phyloP scores from a whole-genome alignment of 2,113 vertebrate genomes.

The Onychostoma macrolepis region DNA sequence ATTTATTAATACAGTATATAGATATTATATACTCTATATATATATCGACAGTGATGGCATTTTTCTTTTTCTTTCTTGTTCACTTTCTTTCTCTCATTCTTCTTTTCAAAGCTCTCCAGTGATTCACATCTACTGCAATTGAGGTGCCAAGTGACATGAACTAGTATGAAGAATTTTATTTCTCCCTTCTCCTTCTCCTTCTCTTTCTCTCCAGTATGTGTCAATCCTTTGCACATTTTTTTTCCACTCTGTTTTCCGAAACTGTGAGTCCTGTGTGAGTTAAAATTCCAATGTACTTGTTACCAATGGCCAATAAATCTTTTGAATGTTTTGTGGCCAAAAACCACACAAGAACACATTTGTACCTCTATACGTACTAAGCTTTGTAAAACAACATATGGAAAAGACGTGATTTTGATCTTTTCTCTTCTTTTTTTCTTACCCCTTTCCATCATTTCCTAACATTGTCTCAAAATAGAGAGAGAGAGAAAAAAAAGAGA shows the following conservation, averaged over 20 bases:
- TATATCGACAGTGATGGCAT: background rate
- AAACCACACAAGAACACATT: background rate
- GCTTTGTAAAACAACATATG: constrained; percentile 1
- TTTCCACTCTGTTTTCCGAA: constrained; percentile 21
- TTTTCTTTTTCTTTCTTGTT: constrained; percentile 41
- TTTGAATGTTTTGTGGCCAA: constrained; percentile 11
- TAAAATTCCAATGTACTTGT: constrained; percentile 18
- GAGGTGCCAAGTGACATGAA: constrained; percentile 48
- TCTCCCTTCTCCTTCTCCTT: constrained; percentile 6
- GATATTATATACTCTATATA: background rate
- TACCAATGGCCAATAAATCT: constrained; percentile 11
- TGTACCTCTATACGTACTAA: constrained; percentile 1
- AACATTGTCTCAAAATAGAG: constrained; percentile 38
- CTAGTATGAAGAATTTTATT: constrained; percentile 33
- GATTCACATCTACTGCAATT: constrained; percentile 17
- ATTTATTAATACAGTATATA: background rate
- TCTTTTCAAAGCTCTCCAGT: constrained; percentile 18
- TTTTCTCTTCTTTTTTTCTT: background rate
- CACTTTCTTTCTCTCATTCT: constrained; percentile 24
- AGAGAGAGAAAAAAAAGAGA: constrained; percentile 26
- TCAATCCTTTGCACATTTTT: constrained; percentile 4
- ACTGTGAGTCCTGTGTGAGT: constrained; percentile 19
- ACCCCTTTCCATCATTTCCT: constrained; percentile 15
- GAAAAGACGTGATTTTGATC: background rate
- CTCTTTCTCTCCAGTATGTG: background rate